Evolutionary conservation across 2,888 invertebrate genomes (phyloP).

Genomic region (Cecidostiba fungosa): DNA sequence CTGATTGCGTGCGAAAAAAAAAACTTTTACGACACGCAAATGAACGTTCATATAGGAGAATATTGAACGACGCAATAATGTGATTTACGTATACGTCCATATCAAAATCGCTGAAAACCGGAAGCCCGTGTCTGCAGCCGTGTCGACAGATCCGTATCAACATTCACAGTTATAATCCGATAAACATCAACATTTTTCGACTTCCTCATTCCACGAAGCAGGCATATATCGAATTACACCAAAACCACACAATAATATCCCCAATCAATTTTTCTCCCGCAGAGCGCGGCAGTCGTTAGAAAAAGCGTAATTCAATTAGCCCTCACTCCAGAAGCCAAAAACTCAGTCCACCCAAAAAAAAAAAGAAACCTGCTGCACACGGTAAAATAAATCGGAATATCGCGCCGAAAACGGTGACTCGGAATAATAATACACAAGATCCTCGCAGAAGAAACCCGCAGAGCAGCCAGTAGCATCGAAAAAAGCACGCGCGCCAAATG

Average conservation of each 20-base stretch:
- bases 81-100: background rate
- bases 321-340: background rate
- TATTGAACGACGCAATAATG: background rate
- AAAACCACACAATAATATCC: too few species aligned
- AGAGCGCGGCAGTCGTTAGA: constrained; percentile 6
- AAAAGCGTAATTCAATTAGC: constrained; percentile 49
- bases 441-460: constrained; percentile 19
- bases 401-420: constrained; percentile 15
- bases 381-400: background rate
- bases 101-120: background rate
- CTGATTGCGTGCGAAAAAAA: background rate
- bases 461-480: background rate
- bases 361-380: background rate
- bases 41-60: background rate
- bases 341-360: background rate
- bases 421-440: background rate
- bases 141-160: background rate
- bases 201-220: too few species aligned
- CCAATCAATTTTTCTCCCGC: background rate
- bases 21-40: background rate
- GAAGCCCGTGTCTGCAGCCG: background rate
- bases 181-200: background rate
- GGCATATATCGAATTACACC: background rate
- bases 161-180: background rate
- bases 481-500: constrained; percentile 34